Conservation (phyloP, 2,797 vertebrate genomes). For the Parauchenoglanis punctatus region DNA sequence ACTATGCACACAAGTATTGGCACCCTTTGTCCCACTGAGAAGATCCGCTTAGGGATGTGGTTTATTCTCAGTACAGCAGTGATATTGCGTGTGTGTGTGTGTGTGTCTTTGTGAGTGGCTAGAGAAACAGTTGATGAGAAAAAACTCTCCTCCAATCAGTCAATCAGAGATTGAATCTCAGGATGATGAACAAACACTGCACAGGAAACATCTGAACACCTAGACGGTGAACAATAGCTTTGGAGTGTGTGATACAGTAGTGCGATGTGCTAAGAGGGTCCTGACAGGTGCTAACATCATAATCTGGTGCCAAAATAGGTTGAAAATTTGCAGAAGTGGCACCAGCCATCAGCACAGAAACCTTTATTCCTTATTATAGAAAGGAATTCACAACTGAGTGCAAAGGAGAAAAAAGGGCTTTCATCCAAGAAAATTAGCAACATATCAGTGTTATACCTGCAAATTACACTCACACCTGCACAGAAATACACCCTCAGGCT, state of each 20-base stretch:
- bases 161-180: background rate
- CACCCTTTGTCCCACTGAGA: background rate
- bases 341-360: background rate
- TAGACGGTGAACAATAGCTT: background rate
- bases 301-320: background rate
- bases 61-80: background rate
- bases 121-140: background rate
- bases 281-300: background rate
- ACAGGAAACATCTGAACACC: background rate
- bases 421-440: background rate
- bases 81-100: no score
- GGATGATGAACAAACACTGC: background rate
- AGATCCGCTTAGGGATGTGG: background rate
- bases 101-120: background rate
- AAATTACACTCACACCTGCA: slow-evolving; percentile 1
- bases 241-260: background rate
- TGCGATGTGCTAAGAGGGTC: background rate
- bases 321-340: background rate
- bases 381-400: background rate
- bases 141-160: no score
- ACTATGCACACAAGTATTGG: background rate
- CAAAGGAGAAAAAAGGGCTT: background rate
- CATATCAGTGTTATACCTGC: background rate
- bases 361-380: background rate
- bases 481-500: slow-evolving; percentile 12